Evolutionary conservation across 1,140 invertebrate genomes (phyloP).

Genomic region (Dufourea novaeangliae): DNA sequence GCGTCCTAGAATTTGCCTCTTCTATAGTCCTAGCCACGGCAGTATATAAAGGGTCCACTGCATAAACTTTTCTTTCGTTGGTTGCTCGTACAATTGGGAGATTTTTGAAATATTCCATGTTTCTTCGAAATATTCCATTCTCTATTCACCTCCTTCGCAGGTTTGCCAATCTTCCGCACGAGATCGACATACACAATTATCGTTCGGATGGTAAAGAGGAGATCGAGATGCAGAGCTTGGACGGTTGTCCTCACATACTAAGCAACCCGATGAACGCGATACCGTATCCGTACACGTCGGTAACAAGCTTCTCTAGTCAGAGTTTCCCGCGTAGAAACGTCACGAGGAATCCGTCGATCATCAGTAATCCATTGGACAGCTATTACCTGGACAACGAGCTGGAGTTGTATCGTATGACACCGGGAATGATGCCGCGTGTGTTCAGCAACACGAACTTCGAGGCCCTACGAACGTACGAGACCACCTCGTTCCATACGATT

Average conservation of each 20-base stretch:
- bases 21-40: too few species aligned
- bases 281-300: constrained; percentile 60
- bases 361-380: constrained; percentile 71
- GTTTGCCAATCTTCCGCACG: constrained; percentile 74
- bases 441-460: constrained; percentile 58
- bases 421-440: constrained; percentile 42
- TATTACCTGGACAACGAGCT: constrained; percentile 74
- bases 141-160: constrained; percentile 39
- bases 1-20: too few species aligned
- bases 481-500: constrained; percentile 35
- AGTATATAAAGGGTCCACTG: too few species aligned
- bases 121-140: not conserved
- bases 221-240: constrained; percentile 74
- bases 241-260: constrained; percentile 70
- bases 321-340: constrained; percentile 69
- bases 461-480: constrained; percentile 45
- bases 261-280: constrained; percentile 67
- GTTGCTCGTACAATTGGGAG: too few species aligned
- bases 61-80: too few species aligned
- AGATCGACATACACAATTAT: constrained; percentile 71
- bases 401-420: constrained; percentile 50
- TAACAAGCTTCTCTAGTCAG: constrained; percentile 70
- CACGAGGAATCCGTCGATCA: constrained; percentile 70
- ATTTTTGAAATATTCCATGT: too few species aligned
- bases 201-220: constrained; percentile 72